phyloP scores from a whole-genome alignment of 64 coral and sea anemone species.

The Hydrozoanthus tunicans region DNA sequence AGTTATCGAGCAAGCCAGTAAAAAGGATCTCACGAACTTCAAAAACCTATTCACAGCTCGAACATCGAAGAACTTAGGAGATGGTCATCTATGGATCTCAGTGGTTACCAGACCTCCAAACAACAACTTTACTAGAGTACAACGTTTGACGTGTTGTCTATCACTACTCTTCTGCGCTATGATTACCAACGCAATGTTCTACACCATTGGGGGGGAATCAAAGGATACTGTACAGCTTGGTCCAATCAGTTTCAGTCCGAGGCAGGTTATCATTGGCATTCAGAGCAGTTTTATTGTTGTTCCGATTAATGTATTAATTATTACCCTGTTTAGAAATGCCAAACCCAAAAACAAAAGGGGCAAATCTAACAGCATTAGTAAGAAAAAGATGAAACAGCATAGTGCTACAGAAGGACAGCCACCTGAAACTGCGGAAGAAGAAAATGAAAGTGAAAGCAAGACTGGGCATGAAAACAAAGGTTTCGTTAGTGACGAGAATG shows the following conservation, averaged over 20 bases:
- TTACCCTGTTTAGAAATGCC: conserved; percentile 56
- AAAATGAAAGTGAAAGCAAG: background rate
- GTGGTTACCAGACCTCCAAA: conserved; percentile 58
- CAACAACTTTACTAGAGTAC: conserved; percentile 53
- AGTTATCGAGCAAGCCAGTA: background rate
- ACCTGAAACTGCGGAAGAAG: background rate
- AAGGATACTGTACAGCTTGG: conserved; percentile 42
- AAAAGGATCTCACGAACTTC: conserved; percentile 32
- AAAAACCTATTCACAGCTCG: conserved; percentile 52
- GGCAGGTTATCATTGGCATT: conserved; percentile 40
- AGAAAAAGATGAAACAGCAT: background rate
- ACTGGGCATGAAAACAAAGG: conserved; percentile 18
- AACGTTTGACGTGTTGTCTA: conserved; percentile 52
- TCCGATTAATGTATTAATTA: conserved; percentile 41
- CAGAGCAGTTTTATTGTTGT: conserved; percentile 37
- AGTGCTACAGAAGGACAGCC: background rate
- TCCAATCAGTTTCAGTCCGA: conserved; percentile 35
- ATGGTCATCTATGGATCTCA: conserved; percentile 58
- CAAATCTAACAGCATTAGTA: background rate
- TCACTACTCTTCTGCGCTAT: conserved; percentile 51
- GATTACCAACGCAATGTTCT: conserved; percentile 53
- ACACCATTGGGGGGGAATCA: conserved; percentile 15
- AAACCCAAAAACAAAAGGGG: conserved; percentile 32
- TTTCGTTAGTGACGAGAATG: background rate
- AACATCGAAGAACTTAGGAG: conserved; percentile 40